Evolutionary conservation across 2,113 vertebrate species (phyloP).

Genomic region (Ivindomyrus marchei): DNA sequence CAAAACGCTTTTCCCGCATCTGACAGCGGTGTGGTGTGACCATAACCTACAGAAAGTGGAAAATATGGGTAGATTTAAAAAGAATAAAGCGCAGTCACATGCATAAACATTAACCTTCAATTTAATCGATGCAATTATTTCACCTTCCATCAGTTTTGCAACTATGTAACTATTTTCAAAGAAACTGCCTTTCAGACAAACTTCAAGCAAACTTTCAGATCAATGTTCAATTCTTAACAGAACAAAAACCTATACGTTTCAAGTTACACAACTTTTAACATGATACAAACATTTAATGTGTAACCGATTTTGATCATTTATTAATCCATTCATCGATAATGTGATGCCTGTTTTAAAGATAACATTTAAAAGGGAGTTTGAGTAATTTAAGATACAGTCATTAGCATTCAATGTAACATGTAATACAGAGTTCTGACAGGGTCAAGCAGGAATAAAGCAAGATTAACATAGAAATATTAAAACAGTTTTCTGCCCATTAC

Average conservation of each 20-base stretch:
- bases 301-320: not conserved
- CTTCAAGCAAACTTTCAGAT: not conserved
- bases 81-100: not conserved
- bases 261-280: not conserved
- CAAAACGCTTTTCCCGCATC: conserved; percentile 76
- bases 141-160: not conserved
- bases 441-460: not conserved
- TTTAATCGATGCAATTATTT: not conserved
- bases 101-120: not conserved
- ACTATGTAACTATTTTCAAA: not conserved
- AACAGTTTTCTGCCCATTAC: not conserved
- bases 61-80: not conserved
- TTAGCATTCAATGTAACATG: not conserved
- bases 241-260: not conserved
- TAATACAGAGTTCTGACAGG: not conserved
- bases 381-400: not conserved
- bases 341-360: not conserved
- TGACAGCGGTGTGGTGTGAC: conserved; percentile 76
- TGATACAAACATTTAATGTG: not conserved
- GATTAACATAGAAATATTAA: not conserved
- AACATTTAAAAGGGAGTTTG: not conserved
- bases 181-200: not conserved
- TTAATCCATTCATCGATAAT: not conserved
- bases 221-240: not conserved
- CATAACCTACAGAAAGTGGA: conserved; percentile 66